A percentile compares a stretch with the other conserved stretches of the same genome.
Evolutionary conservation across 1,140 invertebrate genomes (phyloP).

Genomic region (Eupristina koningsbergeri): DNA sequence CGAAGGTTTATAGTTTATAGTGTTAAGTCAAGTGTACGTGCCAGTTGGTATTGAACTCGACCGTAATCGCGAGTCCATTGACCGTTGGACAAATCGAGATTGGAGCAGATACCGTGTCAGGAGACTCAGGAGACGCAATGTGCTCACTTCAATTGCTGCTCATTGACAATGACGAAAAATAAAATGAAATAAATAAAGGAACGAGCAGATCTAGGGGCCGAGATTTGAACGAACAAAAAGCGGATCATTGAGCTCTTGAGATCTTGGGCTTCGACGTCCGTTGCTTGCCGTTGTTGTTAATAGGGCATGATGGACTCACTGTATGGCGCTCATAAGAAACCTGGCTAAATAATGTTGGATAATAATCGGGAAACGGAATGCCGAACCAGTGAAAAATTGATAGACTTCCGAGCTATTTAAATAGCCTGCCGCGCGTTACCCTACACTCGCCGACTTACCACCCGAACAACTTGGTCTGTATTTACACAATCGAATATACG

Average conservation of each 20-base stretch:
- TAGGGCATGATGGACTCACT: conserved; percentile 22
- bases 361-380: conserved; percentile 26
- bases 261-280: neutral
- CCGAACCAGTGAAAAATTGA: conserved; percentile 16
- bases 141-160: too few relatives aligned
- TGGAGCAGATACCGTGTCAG: neutral
- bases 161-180: neutral
- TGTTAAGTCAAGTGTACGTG: neutral
- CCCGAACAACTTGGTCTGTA: conserved; percentile 47
- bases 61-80: neutral
- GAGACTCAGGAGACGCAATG: too few relatives aligned
- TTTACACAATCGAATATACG: conserved; percentile 9
- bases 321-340: neutral
- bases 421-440: conserved; percentile 53
- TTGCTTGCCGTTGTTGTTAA: conserved; percentile 32
- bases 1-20: too few relatives aligned
- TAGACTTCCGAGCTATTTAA: conserved; percentile 58
- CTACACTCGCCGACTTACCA: conserved; percentile 37
- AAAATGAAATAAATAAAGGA: too few relatives aligned
- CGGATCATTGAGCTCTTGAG: neutral
- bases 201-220: neutral
- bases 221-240: neutral
- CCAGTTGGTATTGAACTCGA: neutral
- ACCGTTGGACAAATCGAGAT: neutral
- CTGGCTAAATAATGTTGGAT: conserved; percentile 38